phyloP scores from a whole-genome alignment of 2,888 invertebrate species.

The Hydriomena furcata region DNA sequence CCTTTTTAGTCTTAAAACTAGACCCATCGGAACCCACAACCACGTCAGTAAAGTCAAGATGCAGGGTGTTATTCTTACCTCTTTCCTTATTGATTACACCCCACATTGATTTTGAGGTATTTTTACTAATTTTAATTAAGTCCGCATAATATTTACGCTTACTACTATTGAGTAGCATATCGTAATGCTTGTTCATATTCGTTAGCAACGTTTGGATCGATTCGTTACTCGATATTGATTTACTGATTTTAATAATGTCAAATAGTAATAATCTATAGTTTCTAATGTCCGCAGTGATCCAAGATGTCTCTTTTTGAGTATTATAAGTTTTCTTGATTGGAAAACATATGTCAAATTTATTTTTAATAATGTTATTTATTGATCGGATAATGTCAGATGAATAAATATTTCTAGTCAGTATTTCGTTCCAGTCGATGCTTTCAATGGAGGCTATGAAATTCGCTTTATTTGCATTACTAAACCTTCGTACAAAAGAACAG shows the following conservation, averaged over 20 bases:
- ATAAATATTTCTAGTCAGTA: background rate
- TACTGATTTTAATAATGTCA: constrained; percentile 1
- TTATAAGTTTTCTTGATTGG: background rate
- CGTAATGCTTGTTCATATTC: constrained; percentile 3
- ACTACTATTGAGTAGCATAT: background rate
- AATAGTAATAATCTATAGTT: constrained; percentile 4
- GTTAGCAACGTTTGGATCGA: background rate
- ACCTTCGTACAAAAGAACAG: background rate
- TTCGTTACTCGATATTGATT: background rate
- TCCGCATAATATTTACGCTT: background rate
- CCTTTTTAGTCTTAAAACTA: background rate
- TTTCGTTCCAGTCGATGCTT: constrained; percentile 7
- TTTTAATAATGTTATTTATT: background rate
- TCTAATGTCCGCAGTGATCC: constrained; percentile 4
- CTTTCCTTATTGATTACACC: constrained; percentile 7
- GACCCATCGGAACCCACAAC: background rate
- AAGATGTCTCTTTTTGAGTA: constrained; percentile 3
- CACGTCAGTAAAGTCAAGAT: constrained; percentile 9
- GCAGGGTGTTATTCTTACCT: background rate
- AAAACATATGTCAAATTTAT: constrained; percentile 5
- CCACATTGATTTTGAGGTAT: constrained; percentile 11
- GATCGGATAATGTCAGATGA: background rate
- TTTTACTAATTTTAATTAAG: background rate
- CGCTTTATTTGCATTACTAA: background rate
- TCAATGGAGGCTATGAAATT: constrained; percentile 3